phyloP scores from a whole-genome alignment of 2,888 invertebrate species.

The Amaurobius ferox region DNA sequence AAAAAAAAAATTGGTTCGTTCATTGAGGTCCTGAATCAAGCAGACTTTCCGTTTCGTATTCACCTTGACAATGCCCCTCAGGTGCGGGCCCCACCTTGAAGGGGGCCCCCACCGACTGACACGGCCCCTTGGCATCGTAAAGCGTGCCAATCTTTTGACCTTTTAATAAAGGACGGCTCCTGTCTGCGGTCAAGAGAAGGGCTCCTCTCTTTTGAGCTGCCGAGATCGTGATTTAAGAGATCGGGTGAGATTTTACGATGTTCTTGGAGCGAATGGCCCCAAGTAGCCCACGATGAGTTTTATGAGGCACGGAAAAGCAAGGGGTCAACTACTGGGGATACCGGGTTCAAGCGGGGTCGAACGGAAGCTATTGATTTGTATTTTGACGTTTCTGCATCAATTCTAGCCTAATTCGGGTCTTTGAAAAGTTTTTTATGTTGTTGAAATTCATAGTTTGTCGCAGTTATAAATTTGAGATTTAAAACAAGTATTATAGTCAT shows the following conservation, averaged over 20 bases:
- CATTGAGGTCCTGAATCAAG: no score
- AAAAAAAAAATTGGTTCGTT: no score
- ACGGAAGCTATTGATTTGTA: conserved; percentile 11
- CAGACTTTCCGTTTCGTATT: no score
- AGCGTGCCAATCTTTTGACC: conserved; percentile 51
- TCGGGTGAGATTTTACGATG: not conserved
- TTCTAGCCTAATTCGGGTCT: no score
- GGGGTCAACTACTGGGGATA: conserved; percentile 4
- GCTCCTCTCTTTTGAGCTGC: not conserved
- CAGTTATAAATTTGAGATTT: no score
- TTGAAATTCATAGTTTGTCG: no score
- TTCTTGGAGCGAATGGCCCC: conserved; percentile 16
- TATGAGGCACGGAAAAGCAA: not conserved
- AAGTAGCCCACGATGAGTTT: conserved; percentile 3
- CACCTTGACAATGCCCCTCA: no score
- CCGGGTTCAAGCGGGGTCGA: not conserved
- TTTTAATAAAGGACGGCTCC: conserved; percentile 46
- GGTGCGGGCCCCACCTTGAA: not conserved
- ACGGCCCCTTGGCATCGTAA: conserved; percentile 29
- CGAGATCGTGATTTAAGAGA: not conserved
- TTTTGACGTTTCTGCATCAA: no score
- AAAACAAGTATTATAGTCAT: no score
- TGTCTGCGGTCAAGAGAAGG: conserved; percentile 44
- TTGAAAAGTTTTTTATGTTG: no score
- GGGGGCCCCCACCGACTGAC: not conserved